Evolutionary conservation across 2,113 vertebrate species (phyloP).

Genomic region (Melozone crissalis): DNA sequence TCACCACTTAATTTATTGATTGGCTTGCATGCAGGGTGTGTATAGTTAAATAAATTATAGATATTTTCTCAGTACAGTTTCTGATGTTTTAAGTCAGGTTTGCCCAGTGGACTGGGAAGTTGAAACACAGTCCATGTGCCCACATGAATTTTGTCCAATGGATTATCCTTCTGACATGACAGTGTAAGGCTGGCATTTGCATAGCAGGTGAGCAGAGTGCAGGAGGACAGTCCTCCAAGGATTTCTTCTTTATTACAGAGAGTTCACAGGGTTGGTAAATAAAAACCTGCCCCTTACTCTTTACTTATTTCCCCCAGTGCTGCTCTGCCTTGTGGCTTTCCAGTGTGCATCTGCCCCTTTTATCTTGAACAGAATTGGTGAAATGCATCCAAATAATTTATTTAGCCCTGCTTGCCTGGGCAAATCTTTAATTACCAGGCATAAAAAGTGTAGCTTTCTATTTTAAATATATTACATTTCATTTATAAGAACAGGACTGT

Average conservation of each 20-base stretch:
- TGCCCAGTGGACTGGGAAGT: not conserved
- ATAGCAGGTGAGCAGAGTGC: not conserved
- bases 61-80: not conserved
- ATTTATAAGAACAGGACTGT: conserved; percentile 34
- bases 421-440: conserved; percentile 3
- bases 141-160: not conserved
- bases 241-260: not conserved
- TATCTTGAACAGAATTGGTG: not conserved
- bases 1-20: not conserved
- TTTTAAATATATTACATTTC: conserved; percentile 5
- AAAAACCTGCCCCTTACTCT: not conserved
- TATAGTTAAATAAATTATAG: not conserved
- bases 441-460: not conserved
- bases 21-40: not conserved
- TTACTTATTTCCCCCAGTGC: not conserved
- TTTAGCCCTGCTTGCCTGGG: not conserved
- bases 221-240: not conserved
- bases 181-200: not conserved
- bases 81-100: not conserved
- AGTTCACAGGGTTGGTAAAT: not conserved
- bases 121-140: not conserved
- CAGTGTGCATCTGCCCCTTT: not conserved
- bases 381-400: not conserved
- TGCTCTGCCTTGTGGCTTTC: not conserved
- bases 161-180: not conserved